phyloP scores from a whole-genome alignment of 2,797 vertebrate genomes.

The Siniperca undulata region DNA sequence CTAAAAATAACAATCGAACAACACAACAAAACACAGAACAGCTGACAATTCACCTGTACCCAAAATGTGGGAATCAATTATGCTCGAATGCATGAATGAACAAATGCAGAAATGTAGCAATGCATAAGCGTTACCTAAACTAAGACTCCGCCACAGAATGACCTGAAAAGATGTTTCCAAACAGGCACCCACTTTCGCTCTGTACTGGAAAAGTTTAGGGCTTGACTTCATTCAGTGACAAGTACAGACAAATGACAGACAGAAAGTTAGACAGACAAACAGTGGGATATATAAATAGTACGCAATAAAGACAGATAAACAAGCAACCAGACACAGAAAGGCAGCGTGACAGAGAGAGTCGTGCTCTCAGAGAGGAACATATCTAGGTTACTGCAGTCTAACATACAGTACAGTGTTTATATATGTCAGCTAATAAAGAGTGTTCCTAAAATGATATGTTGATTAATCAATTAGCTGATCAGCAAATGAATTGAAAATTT shows the following conservation, averaged over 20 bases:
- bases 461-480: too few relatives aligned
- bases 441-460: too few relatives aligned
- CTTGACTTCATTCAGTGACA: slow-evolving; percentile 4
- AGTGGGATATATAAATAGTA: slow-evolving; percentile 56
- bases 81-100: slow-evolving; percentile 46
- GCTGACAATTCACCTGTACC: slow-evolving; percentile 69
- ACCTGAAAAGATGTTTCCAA: slow-evolving; percentile 15
- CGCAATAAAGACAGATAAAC: slow-evolving; percentile 54
- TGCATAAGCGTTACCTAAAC: slow-evolving; percentile 20
- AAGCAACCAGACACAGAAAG: slow-evolving; percentile 48
- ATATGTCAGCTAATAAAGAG: not conserved
- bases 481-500: not conserved
- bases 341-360: slow-evolving; percentile 36
- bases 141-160: slow-evolving; percentile 1
- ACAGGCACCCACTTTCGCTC: not conserved
- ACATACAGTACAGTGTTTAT: not conserved
- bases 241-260: slow-evolving; percentile 27
- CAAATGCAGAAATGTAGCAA: slow-evolving; percentile 32
- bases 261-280: slow-evolving; percentile 39
- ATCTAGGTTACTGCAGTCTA: slow-evolving; percentile 30
- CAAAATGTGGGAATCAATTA: slow-evolving; percentile 55
- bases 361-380: slow-evolving; percentile 26
- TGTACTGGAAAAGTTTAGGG: slow-evolving; percentile 7
- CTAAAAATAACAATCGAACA: slow-evolving; percentile 71
- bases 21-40: slow-evolving; percentile 48